phyloP scores from a whole-genome alignment of 2,797 vertebrate genomes.

The Hypotaenidia philippensis region DNA sequence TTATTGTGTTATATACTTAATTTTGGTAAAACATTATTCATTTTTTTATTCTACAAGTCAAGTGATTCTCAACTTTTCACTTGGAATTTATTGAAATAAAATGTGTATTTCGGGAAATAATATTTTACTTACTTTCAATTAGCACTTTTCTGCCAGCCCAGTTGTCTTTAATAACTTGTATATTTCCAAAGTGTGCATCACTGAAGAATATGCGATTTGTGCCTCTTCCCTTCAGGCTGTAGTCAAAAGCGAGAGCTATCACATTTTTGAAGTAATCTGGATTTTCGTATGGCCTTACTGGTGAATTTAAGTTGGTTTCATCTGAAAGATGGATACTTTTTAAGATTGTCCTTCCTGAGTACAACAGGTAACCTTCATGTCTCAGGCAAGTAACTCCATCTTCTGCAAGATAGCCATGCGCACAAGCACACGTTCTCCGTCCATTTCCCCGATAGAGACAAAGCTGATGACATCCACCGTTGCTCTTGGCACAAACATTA shows the following conservation, averaged over 20 bases:
- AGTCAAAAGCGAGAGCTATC: slow-evolving; percentile 94
- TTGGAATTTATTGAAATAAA: background rate
- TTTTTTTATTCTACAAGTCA: background rate
- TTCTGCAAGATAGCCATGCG: slow-evolving; percentile 92
- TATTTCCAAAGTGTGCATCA: slow-evolving; percentile 96
- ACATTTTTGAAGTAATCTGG: slow-evolving; percentile 93
- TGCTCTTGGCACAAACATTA: slow-evolving; percentile 91
- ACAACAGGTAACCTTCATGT: slow-evolving; percentile 95
- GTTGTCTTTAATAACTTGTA: slow-evolving; percentile 96
- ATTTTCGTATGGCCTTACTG: slow-evolving; percentile 93
- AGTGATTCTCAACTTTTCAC: background rate
- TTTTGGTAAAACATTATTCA: background rate
- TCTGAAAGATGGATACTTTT: slow-evolving; percentile 98
- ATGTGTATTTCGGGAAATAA: background rate
- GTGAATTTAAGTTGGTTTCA: slow-evolving; percentile 95
- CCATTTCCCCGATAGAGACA: slow-evolving; percentile 93
- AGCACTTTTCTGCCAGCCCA: slow-evolving; percentile 91
- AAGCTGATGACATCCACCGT: slow-evolving; percentile 95
- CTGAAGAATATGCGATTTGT: slow-evolving; percentile 97
- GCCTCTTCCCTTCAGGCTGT: slow-evolving; percentile 85
- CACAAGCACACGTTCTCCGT: slow-evolving; percentile 90
- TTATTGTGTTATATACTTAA: background rate
- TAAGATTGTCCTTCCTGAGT: slow-evolving; percentile 94
- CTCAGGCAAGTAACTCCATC: slow-evolving; percentile 91
- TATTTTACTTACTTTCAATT: slow-evolving; percentile 91